Evolutionary conservation across 2,797 vertebrate genomes (phyloP).

Genomic region (Hafferia zeledoni): DNA sequence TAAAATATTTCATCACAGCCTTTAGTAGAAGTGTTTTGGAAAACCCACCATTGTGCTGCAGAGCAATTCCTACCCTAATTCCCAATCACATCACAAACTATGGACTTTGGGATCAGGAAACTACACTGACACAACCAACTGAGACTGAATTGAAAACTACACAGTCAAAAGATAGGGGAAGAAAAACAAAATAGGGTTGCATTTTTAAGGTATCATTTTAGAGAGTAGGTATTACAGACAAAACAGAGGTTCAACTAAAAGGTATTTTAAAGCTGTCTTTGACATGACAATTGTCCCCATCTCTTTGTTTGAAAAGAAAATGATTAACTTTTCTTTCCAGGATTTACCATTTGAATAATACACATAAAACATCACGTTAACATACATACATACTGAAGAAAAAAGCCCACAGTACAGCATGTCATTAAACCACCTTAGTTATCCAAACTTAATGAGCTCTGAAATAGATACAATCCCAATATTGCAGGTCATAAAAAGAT

Average conservation of each 20-base stretch:
- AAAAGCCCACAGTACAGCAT: neutral
- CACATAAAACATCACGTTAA: slow-evolving; percentile 16
- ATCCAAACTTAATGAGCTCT: slow-evolving; percentile 77
- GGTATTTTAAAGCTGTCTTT: slow-evolving; percentile 40
- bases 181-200: neutral
- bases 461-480: slow-evolving; percentile 74
- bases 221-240: slow-evolving; percentile 8
- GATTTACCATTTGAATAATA: slow-evolving; percentile 26
- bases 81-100: neutral
- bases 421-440: slow-evolving; percentile 57
- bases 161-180: neutral
- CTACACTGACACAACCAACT: neutral
- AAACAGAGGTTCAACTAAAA: slow-evolving; percentile 33
- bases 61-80: neutral
- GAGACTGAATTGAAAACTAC: slow-evolving; percentile 9
- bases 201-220: slow-evolving; percentile 41
- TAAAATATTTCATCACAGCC: slow-evolving; percentile 57
- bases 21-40: slow-evolving; percentile 2
- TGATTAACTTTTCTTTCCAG: neutral
- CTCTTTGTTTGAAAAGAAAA: slow-evolving; percentile 15
- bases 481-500: slow-evolving; percentile 68
- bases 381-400: neutral
- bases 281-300: neutral
- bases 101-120: slow-evolving; percentile 25
- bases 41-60: neutral